phyloP scores from a whole-genome alignment of 2,797 vertebrate species.

The Eulemur albifrons region DNA sequence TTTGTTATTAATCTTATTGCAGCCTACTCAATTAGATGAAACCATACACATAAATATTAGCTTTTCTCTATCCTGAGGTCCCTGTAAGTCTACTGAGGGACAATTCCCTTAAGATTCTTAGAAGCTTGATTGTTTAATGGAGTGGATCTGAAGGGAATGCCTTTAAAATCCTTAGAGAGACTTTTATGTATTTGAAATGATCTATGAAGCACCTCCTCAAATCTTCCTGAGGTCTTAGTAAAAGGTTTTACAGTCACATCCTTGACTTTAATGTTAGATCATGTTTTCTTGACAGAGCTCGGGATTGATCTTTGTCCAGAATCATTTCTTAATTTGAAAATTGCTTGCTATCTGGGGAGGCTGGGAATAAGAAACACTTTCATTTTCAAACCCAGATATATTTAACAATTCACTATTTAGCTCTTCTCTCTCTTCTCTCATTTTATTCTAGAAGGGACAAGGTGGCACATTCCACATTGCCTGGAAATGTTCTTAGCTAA shows the following conservation, averaged over 20 bases:
- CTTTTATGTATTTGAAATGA: not conserved
- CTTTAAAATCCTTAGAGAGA: too few relatives aligned
- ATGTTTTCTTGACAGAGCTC: not conserved
- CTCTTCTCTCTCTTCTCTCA: not conserved
- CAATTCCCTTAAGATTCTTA: not conserved
- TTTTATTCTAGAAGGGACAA: not conserved
- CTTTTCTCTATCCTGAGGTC: not conserved
- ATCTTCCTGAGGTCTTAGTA: not conserved
- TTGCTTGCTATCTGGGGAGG: not conserved
- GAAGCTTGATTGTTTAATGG: not conserved
- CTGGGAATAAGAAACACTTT: not conserved
- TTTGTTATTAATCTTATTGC: not conserved
- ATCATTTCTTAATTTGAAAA: not conserved
- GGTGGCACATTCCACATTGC: not conserved
- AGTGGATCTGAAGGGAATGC: not conserved
- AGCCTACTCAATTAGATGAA: not conserved
- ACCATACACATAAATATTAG: not conserved
- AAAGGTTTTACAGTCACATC: not conserved
- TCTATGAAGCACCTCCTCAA: not conserved
- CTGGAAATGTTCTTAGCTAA: not conserved
- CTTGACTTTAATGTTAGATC: not conserved
- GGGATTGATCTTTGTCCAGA: not conserved
- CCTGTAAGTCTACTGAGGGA: not conserved
- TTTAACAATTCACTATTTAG: not conserved
- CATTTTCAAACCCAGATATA: not conserved